phyloP scores from a whole-genome alignment of 2,113 vertebrate species.

The Scortum barcoo region DNA sequence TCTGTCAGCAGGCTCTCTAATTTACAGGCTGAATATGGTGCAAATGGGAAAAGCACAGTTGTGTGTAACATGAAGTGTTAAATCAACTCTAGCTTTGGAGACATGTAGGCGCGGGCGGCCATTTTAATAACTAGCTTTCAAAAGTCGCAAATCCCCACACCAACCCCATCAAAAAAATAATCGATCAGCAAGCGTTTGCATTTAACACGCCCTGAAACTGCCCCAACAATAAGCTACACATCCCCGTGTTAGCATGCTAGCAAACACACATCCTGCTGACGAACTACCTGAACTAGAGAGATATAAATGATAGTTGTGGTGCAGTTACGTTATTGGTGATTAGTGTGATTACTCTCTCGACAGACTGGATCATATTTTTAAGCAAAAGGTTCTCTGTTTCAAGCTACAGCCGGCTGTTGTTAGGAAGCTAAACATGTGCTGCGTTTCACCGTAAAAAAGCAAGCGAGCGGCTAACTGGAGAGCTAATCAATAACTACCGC shows the following conservation, averaged over 20 bases:
- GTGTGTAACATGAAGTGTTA: neutral
- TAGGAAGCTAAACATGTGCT: too few species aligned
- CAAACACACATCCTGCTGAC: neutral
- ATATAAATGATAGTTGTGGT: neutral
- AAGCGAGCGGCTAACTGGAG: neutral
- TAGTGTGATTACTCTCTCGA: fast-evolving
- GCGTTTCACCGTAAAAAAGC: neutral
- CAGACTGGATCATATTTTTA: fast-evolving
- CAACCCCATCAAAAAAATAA: slow-evolving; percentile 61
- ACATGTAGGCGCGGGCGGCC: slow-evolving; percentile 50
- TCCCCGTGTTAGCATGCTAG: slow-evolving; percentile 1
- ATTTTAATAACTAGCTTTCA: slow-evolving; percentile 61
- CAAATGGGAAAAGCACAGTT: neutral
- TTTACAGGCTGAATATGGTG: neutral
- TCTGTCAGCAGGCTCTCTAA: too few species aligned
- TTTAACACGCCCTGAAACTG: too few species aligned
- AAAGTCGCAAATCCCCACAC: neutral
- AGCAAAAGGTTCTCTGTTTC: neutral
- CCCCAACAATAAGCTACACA: slow-evolving; percentile 8
- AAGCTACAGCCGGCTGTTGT: neutral
- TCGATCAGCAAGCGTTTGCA: neutral
- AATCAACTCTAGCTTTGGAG: neutral
- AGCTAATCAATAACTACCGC: neutral
- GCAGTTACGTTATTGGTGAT: neutral
- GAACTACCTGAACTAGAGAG: neutral